Evolutionary conservation across 1,140 invertebrate genomes (phyloP).

Genomic region (Panagrolaimus sp.): DNA sequence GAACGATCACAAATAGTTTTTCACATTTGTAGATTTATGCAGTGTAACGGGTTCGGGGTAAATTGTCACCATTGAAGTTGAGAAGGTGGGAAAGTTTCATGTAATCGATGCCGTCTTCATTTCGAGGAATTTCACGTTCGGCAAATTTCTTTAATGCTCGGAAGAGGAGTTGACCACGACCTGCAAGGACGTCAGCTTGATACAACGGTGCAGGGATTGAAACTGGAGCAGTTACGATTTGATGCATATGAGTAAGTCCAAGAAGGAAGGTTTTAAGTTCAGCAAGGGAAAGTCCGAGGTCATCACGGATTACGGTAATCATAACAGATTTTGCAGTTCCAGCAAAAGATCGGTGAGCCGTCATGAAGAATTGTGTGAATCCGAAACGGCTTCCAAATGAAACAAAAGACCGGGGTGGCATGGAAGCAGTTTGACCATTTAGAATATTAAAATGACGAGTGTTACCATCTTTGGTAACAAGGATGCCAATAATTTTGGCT

Average conservation of each 20-base stretch:
- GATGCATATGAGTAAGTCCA: slow-evolving; percentile 33
- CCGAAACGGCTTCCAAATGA: slow-evolving; percentile 25
- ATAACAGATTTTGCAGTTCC: slow-evolving; percentile 20
- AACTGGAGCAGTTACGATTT: slow-evolving; percentile 34
- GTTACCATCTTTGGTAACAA: slow-evolving; percentile 41
- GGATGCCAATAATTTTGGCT: slow-evolving; percentile 39
- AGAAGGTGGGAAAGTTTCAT: slow-evolving; percentile 20
- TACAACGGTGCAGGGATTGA: slow-evolving; percentile 40
- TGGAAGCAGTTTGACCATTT: slow-evolving; percentile 22
- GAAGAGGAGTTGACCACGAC: slow-evolving; percentile 34
- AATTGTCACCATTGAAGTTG: background rate
- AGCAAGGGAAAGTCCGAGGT: slow-evolving; percentile 22
- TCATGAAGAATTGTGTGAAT: slow-evolving; percentile 39
- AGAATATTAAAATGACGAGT: slow-evolving; percentile 38
- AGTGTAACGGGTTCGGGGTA: no score
- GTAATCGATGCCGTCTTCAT: slow-evolving; percentile 3
- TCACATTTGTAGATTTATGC: no score
- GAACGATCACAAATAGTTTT: no score
- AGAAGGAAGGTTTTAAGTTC: slow-evolving; percentile 36
- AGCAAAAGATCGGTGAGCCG: slow-evolving; percentile 31
- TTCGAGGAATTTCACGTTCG: slow-evolving; percentile 17
- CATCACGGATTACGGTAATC: slow-evolving; percentile 26
- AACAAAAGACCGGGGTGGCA: slow-evolving; percentile 35
- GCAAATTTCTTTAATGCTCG: slow-evolving; percentile 17
- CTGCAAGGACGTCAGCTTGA: slow-evolving; percentile 40